phyloP scores from a whole-genome alignment of 2,797 vertebrate genomes.

The Scyliorhinus canicula region DNA sequence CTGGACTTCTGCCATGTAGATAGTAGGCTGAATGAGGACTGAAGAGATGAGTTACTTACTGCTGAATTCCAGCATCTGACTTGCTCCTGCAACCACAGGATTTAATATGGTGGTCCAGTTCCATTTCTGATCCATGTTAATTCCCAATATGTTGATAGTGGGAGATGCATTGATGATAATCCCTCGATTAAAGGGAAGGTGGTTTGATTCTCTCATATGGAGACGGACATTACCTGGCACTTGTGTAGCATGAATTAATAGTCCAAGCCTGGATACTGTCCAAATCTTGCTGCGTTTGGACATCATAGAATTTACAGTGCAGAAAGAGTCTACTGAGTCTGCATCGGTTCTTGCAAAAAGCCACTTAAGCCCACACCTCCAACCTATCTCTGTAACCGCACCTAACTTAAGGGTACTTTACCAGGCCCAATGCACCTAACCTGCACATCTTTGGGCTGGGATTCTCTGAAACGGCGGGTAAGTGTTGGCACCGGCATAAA shows the following conservation, averaged over 20 bases:
- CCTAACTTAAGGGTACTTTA: too few species aligned
- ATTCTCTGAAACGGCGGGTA: too few species aligned
- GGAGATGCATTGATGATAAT: neutral
- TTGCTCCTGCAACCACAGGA: neutral
- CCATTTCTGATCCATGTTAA: neutral
- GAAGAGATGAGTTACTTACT: neutral
- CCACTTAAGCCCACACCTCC: too few species aligned
- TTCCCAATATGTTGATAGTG: neutral
- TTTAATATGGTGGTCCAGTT: neutral
- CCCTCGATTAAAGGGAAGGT: neutral
- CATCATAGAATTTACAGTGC: too few species aligned
- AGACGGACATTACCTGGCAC: neutral
- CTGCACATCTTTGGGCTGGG: too few species aligned
- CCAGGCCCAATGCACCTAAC: too few species aligned
- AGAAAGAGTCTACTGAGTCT: too few species aligned
- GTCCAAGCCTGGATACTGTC: neutral
- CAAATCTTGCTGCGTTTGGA: neutral
- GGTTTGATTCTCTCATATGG: neutral
- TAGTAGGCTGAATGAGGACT: neutral
- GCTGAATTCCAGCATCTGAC: neutral
- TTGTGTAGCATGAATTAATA: neutral
- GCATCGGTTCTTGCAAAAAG: too few species aligned
- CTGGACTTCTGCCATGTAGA: neutral
- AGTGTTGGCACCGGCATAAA: too few species aligned
- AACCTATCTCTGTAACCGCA: too few species aligned